Evolutionary conservation across 2,888 invertebrate species (phyloP), one percentile per base, ranked within the genome.

Genomic region (Phaedon cochleariae): DNA sequence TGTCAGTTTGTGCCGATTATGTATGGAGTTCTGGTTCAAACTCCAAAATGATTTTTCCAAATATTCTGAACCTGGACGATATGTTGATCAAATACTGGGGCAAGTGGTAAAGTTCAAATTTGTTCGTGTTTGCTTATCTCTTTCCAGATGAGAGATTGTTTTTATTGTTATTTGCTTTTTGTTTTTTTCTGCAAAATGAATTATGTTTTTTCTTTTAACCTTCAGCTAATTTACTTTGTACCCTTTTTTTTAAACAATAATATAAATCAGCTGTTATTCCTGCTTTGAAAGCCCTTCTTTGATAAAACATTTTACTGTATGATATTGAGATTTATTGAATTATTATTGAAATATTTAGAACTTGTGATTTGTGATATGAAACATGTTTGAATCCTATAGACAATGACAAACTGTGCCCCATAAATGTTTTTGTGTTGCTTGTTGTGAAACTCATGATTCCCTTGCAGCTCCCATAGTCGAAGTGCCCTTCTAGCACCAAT

Each of bases 401-500:
- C n/a, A n/a, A n/a, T 29, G 15, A 7, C 17, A n/a, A 34, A 34
- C 9, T 10, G 41, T 7, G 41, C 15, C 41, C 34, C 1, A 41
- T 7, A 7, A 2, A 2, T 49, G 12, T 54, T 48, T 67, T 46
- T 66, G 48, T 51, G 46, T 63, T 61, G 67, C 49, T 61, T 62
- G 54, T 55, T 62, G 67, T 67, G 58, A 59, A 57, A 59, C 41
- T 59, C 48, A 46, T 55, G 22, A 55, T 68, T 62, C 74, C 75
- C 74, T 77, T 78, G 66, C 75, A 82, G 81, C 74, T 81, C 79
- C 69, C 80, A 82, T 77, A 77, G 76, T 75, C 78, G 81, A 77
- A 79, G 81, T 73, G 80, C 82, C 68, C 85, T 86, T 77, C 84
- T 87, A 75, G 86, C 87, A 77, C 88, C 87, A 71, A 87, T 87